phyloP scores from a whole-genome alignment of 2,888 invertebrate genomes.

The Hirtodrosophila alboralis region DNA sequence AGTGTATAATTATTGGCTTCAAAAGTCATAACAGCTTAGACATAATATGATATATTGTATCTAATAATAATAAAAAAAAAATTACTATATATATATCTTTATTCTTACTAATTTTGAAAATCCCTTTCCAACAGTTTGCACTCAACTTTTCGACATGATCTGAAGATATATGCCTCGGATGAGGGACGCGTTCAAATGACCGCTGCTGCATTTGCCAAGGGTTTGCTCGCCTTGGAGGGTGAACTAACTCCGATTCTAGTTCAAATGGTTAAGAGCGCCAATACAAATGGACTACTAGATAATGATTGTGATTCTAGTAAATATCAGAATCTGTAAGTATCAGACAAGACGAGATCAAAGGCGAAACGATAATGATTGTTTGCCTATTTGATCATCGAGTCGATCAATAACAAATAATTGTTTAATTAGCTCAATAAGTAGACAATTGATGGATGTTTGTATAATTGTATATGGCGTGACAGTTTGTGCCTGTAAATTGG shows the following conservation, averaged over 20 bases:
- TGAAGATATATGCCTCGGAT: conserved; percentile 99
- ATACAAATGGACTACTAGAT: conserved; percentile 98
- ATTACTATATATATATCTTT: too few species aligned
- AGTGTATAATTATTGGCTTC: too few species aligned
- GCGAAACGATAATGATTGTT: background rate
- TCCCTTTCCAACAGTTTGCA: conserved; percentile 91
- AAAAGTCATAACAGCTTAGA: too few species aligned
- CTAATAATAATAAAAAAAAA: too few species aligned
- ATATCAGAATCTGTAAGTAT: conserved; percentile 94
- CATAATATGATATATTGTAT: too few species aligned
- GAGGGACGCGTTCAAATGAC: conserved; percentile 99
- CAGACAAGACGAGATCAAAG: background rate
- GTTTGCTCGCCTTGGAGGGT: conserved; percentile 97
- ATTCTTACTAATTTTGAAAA: too few species aligned
- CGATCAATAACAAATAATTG: background rate
- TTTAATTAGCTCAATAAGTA: background rate
- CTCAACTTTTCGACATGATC: conserved; percentile 98
- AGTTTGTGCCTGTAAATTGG: too few species aligned
- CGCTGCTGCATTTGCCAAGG: conserved; percentile 99
- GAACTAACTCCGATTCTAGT: conserved; percentile 99
- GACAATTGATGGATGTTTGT: background rate
- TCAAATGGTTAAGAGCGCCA: conserved; percentile 99
- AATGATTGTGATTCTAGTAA: conserved; percentile 99
- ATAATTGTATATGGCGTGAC: too few species aligned
- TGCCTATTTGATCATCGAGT: background rate